Evolutionary conservation across 1,140 invertebrate genomes (phyloP), one percentile per base, ranked within the genome.

Genomic region (Agraylea sexmaculata): DNA sequence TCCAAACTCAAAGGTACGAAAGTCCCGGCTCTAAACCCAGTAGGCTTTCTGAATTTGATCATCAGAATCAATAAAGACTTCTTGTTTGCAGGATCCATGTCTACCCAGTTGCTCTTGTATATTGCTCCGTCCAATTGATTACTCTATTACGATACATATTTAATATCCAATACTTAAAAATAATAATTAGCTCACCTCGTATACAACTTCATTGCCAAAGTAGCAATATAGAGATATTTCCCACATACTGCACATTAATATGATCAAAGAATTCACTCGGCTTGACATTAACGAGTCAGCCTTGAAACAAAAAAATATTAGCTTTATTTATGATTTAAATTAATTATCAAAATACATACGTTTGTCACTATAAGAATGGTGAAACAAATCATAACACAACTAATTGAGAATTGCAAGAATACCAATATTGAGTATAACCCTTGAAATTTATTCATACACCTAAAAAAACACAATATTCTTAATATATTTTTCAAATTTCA

Each of bases 21-120:
- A 35, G 54, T 55, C 15, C 61, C 61, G 15, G 52, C 59, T 12
- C 35, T 58, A 7, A 66, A 40, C 16, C 51, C 47, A 12, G 59
- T 43, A 3, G 64, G 58, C 23, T 49, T 53, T 22, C 59, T 49
- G 7, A 51, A 44, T 22, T 55, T 53, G 2, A 43, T 36, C 48
- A 65, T 63, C 17, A 64, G 43, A 4, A 66, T 49, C 8, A 51
- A 43, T 16, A 66, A 42, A 17, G 46, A 39, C 27, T 41, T 50
- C 36, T 62, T 62, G 4, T 52, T 55, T 12, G 19, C 2, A 8
- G 51, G 28, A 16, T 49, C 43, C 42, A 47, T 46, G 13, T 15
- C 19, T n/a, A 44, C 38, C 53, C 53, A 55, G 23, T 49, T 32
- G 23, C 42, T 42, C 22, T 42, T 37, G 31, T 44, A 53, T 18